Conservation (phyloP, 2,888 invertebrate genomes). For the Drosophila acutilabella region DNA sequence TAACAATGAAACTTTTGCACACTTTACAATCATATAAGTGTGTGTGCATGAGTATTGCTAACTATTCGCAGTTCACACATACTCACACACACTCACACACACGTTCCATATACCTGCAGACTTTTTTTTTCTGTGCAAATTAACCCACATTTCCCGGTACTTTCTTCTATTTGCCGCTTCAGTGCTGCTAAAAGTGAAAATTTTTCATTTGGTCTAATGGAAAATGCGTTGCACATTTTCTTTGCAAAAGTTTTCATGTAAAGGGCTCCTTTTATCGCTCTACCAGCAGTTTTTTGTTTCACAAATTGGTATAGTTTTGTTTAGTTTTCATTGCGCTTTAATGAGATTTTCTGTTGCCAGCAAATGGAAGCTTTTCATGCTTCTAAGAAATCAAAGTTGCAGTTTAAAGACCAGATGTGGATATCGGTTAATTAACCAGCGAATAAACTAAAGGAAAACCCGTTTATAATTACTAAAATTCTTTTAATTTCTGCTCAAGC, state of each 20-base stretch:
- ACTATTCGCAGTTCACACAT: constrained; percentile 21
- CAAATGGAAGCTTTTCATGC: not conserved
- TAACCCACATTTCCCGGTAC: constrained; percentile 72
- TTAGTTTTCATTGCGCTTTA: constrained; percentile 49
- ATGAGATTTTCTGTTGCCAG: constrained; percentile 35
- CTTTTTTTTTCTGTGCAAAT: constrained; percentile 59
- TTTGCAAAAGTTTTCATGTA: constrained; percentile 34
- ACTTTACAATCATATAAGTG: constrained; percentile 34
- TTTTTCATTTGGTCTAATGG: constrained; percentile 47
- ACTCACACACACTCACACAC: not conserved
- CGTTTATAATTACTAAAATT: not conserved
- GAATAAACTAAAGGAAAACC: too few relatives aligned
- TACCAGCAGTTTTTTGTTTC: constrained; percentile 16
- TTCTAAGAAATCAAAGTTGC: too few relatives aligned
- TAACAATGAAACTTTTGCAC: constrained; percentile 72
- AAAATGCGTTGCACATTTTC: constrained; percentile 54
- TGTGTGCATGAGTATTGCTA: constrained; percentile 15
- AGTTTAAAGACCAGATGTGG: too few relatives aligned
- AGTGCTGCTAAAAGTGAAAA: constrained; percentile 42
- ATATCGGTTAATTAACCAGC: too few relatives aligned
- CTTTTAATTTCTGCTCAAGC: not conserved
- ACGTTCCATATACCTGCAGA: constrained; percentile 55
- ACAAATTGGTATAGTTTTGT: constrained; percentile 48
- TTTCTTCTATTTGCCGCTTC: constrained; percentile 37
- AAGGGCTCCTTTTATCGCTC: constrained; percentile 17